phyloP scores from a whole-genome alignment of 92 coral and sea anemone genomes.

The Actinernus sp. region DNA sequence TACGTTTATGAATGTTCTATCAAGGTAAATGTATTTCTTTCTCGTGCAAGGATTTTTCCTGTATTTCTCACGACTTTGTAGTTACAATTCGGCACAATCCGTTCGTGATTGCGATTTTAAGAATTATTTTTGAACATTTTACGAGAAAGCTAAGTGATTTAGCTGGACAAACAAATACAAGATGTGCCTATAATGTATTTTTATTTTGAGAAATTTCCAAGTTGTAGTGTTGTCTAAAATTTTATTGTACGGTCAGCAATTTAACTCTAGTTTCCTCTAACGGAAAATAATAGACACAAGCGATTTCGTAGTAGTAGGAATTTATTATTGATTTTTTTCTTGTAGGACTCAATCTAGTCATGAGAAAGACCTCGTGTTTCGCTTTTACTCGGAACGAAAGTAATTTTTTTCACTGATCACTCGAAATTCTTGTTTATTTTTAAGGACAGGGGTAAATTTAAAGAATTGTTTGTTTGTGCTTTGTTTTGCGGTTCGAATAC shows the following conservation, averaged over 20 bases:
- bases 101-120: conserved; percentile 40
- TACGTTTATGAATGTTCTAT: conserved; percentile 12
- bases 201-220: conserved; percentile 1
- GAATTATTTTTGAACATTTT: conserved; percentile 67
- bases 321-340: conserved; percentile 27
- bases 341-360: conserved; percentile 49
- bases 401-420: conserved; percentile 34
- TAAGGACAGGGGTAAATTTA: too few species aligned
- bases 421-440: conserved; percentile 28
- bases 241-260: neutral
- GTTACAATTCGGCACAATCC: neutral
- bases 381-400: conserved; percentile 34
- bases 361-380: conserved; percentile 83
- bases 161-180: conserved; percentile 86
- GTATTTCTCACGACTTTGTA: too few species aligned
- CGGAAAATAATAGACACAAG: neutral
- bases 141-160: conserved; percentile 59
- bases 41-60: too few species aligned
- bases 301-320: neutral
- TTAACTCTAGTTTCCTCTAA: neutral
- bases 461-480: too few species aligned
- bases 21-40: neutral
- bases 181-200: neutral
- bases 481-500: neutral
- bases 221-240: neutral